These are phyloP conservation scores for Periphyllus acericola DNA, from an alignment of 2,888 invertebrate genomes.

Conservation along the genomic window DNA sequence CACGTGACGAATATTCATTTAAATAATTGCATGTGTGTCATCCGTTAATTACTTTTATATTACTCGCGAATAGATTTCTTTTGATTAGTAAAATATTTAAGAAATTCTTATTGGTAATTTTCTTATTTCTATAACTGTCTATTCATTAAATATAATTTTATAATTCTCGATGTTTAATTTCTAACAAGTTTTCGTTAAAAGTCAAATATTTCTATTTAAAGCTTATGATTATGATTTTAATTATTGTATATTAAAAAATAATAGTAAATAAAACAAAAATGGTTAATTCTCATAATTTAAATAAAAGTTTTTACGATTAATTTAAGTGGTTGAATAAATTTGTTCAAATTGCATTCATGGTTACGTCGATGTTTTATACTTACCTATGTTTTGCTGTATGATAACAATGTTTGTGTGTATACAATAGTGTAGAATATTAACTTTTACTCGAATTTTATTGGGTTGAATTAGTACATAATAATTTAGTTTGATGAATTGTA, in stretches of 20 bases:
- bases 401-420: background rate
- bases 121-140: background rate
- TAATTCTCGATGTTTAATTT: background rate
- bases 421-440: background rate
- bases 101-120: background rate
- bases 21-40: slow-evolving; percentile 46
- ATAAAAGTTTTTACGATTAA: too few species aligned
- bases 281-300: too few species aligned
- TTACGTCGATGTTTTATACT: too few species aligned
- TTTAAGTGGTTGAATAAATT: too few species aligned
- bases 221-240: too few species aligned
- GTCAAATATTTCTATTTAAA: background rate
- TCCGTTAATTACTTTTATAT: background rate
- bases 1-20: slow-evolving; percentile 38
- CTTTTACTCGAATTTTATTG: background rate
- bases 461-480: background rate
- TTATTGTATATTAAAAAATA: too few species aligned
- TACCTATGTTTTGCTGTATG: background rate
- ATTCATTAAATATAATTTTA: background rate
- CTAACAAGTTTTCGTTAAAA: background rate
- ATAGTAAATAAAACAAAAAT: too few species aligned
- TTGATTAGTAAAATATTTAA: background rate
- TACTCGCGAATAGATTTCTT: background rate
- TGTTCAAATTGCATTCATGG: too few species aligned
- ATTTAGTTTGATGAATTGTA: background rate